These are phyloP conservation scores for Sander lucioperca DNA, from an alignment of 2,113 vertebrate genomes.

Conservation along the genomic window DNA sequence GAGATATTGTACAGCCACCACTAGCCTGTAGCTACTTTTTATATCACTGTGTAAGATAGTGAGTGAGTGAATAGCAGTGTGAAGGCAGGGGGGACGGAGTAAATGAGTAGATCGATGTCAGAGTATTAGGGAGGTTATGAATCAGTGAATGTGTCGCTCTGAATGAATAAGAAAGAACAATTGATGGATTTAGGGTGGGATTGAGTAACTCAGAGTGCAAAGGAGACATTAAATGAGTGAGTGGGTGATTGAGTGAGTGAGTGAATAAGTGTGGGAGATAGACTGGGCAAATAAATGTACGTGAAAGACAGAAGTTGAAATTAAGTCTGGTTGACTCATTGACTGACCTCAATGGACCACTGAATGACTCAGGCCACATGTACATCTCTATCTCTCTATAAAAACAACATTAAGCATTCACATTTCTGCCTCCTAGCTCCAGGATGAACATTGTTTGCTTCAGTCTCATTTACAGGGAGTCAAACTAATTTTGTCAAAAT, in stretches of 20 bases:
- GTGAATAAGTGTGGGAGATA: neutral
- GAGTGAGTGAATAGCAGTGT: neutral
- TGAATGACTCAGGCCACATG: conserved; percentile 36
- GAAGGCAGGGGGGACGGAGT: neutral
- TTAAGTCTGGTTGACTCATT: conserved; percentile 20
- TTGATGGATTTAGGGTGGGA: conserved; percentile 10
- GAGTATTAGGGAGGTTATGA: conserved; percentile 24
- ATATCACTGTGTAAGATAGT: neutral
- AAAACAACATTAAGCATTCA: conserved; percentile 58
- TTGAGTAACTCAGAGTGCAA: conserved; percentile 28
- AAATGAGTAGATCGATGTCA: conserved; percentile 6
- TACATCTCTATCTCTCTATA: conserved; percentile 20
- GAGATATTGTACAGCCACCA: conserved; percentile 22
- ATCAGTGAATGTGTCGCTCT: conserved; percentile 34
- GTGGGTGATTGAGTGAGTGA: conserved; percentile 19
- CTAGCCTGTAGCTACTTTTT: conserved; percentile 16
- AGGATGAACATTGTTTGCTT: conserved; percentile 31
- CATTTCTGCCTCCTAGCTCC: conserved; percentile 30
- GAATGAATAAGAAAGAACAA: conserved; percentile 10
- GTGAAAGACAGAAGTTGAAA: conserved; percentile 19
- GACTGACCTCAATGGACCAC: conserved; percentile 20
- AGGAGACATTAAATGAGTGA: conserved; percentile 36
- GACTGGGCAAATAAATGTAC: neutral
- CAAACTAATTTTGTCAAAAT: conserved; percentile 67
- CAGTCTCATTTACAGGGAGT: conserved; percentile 67